Base-by-base conservation (phyloP, 2,113 vertebrate species). In the Neoarius graeffei region DNA sequence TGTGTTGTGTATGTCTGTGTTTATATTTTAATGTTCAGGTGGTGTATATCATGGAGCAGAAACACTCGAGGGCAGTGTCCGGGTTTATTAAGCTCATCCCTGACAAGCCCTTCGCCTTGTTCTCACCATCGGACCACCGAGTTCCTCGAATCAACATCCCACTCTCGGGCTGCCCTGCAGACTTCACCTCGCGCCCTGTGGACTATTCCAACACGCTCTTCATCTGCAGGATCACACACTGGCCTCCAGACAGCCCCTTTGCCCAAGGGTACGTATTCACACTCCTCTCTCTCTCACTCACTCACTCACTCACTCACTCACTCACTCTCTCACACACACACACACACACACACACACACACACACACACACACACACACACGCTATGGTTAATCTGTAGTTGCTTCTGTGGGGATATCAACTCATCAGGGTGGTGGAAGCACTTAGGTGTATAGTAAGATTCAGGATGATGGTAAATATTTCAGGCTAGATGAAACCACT, bases 71-170 rank as follows among this genome's bases (percentile, higher is more conserved):
- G 77, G 97, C 97, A 66, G 98, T 93, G 8, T 97, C 96, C 0
- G 98, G 98, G 86, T 96, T 97, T 91, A 96, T 99, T 88, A 99
- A 97, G 85, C 96, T 96, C 89, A 92, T 99, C 89, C 94, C 96
- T 0, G 97, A 99, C 90, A 98, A 96, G 91, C 96, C 95, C 90
- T 97, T 97, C 11, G 97, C 97, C 89, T 95, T 98, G 93, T 99
- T 99, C 93, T 97, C 98, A 76, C 98, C 98, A 0, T 94, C 96
- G 85, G 98, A 99, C 93, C 98, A 99, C 93, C 95, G 98, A 15
- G 96, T 99, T 73, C 98, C 98, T 5, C 94, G 98, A 57, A 95
- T 97, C 23, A 97, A 98, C 0, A 94, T 99, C 71, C 96, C 96
- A 23, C 95, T 98, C 27, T 90, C 92, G 0, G 97, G 98, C 89